These are phyloP conservation scores for Parapsyche elsis DNA, from an alignment of 1,140 invertebrate species.

Conservation along the genomic window DNA sequence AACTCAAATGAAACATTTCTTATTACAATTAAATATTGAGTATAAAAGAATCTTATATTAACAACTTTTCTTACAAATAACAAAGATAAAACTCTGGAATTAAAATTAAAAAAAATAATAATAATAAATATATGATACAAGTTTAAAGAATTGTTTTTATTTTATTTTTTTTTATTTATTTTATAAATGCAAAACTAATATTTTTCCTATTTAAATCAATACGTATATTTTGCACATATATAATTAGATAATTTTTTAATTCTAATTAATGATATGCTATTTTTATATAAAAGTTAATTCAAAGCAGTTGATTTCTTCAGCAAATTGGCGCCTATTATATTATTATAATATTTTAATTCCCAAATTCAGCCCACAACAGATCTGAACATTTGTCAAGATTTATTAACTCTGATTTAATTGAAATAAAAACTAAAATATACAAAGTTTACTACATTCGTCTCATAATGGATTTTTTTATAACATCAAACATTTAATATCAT, in stretches of 20 bases:
- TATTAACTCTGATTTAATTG: no score
- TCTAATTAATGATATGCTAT: background rate
- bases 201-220: background rate
- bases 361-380: no score
- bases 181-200: background rate
- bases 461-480: no score
- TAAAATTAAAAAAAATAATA: background rate
- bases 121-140: constrained; percentile 1
- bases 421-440: no score
- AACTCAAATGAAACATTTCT: background rate
- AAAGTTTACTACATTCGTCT: no score
- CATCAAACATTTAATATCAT: no score
- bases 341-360: no score
- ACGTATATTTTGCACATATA: background rate
- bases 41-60: constrained; percentile 1
- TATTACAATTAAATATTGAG: background rate
- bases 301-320: background rate
- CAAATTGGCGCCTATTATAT: no score
- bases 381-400: no score
- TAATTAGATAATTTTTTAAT: background rate
- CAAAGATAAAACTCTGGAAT: constrained; percentile 7
- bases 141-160: background rate
- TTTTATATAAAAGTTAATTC: background rate
- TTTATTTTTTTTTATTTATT: background rate
- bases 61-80: background rate